Conservation (phyloP, 2,113 vertebrate genomes). For the Salminus brasiliensis region DNA sequence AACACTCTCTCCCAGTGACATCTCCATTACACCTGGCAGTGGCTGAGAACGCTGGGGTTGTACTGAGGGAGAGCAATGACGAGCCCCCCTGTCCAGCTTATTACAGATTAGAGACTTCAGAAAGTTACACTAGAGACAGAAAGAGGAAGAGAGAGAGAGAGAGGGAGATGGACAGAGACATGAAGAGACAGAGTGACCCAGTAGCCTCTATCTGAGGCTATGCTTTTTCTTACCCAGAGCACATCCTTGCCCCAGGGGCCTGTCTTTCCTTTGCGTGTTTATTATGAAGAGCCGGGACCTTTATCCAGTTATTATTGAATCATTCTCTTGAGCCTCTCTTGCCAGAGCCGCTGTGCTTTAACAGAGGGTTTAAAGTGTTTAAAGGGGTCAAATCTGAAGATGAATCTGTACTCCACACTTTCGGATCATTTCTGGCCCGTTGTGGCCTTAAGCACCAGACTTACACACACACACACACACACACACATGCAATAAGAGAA, state of each 20-base stretch:
- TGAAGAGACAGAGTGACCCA: conserved; percentile 6
- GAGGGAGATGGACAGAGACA: no score
- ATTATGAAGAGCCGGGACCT: conserved; percentile 36
- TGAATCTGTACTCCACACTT: conserved; percentile 10
- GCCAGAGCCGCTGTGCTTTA: background rate
- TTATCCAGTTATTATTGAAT: conserved; percentile 53
- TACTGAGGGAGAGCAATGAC: conserved; percentile 10
- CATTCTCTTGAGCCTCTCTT: conserved; percentile 43
- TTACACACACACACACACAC: background rate
- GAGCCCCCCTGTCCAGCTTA: conserved; percentile 14
- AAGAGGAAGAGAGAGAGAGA: background rate
- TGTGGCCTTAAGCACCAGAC: background rate
- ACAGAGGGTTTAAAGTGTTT: conserved; percentile 36
- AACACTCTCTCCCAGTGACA: conserved; percentile 33
- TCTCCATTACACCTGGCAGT: conserved; percentile 45
- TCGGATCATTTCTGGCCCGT: conserved; percentile 22
- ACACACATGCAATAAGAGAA: no score
- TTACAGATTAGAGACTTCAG: conserved; percentile 29
- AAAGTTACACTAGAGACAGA: conserved; percentile 10
- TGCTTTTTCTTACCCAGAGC: conserved; percentile 20
- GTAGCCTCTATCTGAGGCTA: background rate
- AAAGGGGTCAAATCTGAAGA: conserved; percentile 31
- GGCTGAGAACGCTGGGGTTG: conserved; percentile 22
- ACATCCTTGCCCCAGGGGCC: conserved; percentile 10
- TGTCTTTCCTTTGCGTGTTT: conserved; percentile 30